Evolutionary conservation across 2,888 invertebrate genomes (phyloP), one percentile per base, ranked within the genome.

Genomic region (Copidosoma aretas): DNA sequence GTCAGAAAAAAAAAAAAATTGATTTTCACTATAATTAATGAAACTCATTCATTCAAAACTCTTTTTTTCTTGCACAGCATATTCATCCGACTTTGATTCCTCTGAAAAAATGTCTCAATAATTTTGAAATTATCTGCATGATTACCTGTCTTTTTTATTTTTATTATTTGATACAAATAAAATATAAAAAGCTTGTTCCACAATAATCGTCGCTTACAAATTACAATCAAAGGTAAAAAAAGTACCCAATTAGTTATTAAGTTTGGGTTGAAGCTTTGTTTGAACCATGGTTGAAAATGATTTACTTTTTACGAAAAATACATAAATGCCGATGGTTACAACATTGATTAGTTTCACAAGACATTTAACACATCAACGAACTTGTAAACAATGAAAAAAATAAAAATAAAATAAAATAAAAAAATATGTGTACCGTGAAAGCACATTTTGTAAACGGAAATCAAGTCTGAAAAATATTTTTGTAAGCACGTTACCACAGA

Each of bases 181-280:
- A 67, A 70, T 70, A 70, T 64, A 70, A 64, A 70, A 70, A 67
- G 67, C 57, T 70, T 67, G 60, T 60, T 67, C 58, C 57, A 49
- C 60, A 64, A 61, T 63, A 56, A 32, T 64, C 56, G 49, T 70
- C 60, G 49, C 57, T 60, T 61, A 67, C 52, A 70, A 60, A 60
- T 32, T 32, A 70, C 64, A 54, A 64, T 19, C 57, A 21, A 53
- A 67, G 57, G 60, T 67, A 64, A 60, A 58, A 62, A 56, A 64
- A 63, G 32, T 32, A 65, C 43, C 56, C 66, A 64, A 60, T 70
- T 17, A 63, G 62, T 32, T 32, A 32, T 32, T 32, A 32, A 32
- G 32, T 63, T 53, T 62, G 41, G 65, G 17, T 49, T 56, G 52
- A 61, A 64, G 21, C 39, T 58, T 54, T 39, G 15, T 51, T 56